Base-by-base conservation (phyloP, 1,140 invertebrate species). In the Cydia fagiglandana region DNA sequence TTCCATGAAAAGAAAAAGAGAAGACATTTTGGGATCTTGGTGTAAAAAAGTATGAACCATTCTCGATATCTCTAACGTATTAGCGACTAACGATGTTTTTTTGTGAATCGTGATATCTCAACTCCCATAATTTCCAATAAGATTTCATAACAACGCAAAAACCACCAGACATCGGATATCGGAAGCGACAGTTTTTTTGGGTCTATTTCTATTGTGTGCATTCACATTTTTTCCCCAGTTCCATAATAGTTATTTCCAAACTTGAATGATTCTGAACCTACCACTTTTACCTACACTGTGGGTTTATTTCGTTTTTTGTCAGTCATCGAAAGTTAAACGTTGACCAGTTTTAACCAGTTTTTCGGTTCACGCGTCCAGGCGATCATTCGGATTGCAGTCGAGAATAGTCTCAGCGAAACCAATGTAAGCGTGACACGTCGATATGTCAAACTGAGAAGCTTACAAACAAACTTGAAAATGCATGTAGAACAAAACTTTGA, bases 241-340 rank as follows among this genome's bases (percentile, higher is more conserved):
- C 56, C 56, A 61, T 61, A 61, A 24, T 61, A 61, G 53, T 20
- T 20, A 24, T 61, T 61, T 61, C 53, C 53, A 61, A 61, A 61
- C 56, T 24, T 61, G 56, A 61, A 61, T 61, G 56, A 61, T 61
- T 61, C 56, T 24, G 0, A 24, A 61, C 50, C 50, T 61, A 61
- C 56, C 56, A 61, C 56, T 61, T 61, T 61, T 61, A 61, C 56
- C 56, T 61, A 61, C 56, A 17, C 53, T 17, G 56, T 61, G 9
- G 56, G 56, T 61, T 66, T 66, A 34, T 70, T 70, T 38, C 7
- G n/a, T 70, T 70, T 70, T 70, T 70, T 70, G 66, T 70, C 34
- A 70, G 66, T 45, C 66, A 70, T 70, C 66, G 66, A 70, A 70
- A 70, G 66, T 70, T 70, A 70, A 70, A 70, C 66, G 66, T 38